Evolutionary conservation across 2,888 invertebrate species (phyloP).

Genomic region (Alloplasta piceator): DNA sequence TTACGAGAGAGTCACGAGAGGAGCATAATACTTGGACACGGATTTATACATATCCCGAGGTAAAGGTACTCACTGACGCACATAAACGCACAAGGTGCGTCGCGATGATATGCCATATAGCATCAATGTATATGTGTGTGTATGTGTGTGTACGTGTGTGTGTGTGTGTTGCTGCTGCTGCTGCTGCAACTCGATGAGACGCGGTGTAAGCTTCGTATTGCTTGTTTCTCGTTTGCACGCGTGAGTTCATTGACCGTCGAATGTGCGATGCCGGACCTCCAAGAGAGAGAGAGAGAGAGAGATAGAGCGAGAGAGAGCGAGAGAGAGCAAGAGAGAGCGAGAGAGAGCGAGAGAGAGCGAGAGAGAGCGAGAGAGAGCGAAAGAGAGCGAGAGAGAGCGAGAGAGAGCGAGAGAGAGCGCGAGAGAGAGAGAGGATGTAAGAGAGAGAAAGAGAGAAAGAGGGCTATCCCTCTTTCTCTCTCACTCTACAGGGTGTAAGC

Average conservation of each 20-base stretch:
- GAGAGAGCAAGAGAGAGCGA: no score
- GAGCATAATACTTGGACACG: constrained; percentile 49
- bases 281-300: no score
- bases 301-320: neutral
- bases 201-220: neutral
- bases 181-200: constrained; percentile 27
- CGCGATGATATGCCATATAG: constrained; percentile 43
- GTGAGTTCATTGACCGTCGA: constrained; percentile 58
- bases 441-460: no score
- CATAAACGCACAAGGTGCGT: constrained; percentile 2
- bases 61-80: constrained; percentile 28
- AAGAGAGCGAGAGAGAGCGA: no score
- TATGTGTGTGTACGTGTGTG: neutral
- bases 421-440: no score
- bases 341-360: no score
- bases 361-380: neutral
- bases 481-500: neutral
- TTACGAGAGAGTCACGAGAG: constrained; percentile 47
- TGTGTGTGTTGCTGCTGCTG: constrained; percentile 3
- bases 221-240: constrained; percentile 34
- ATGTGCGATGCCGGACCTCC: constrained; percentile 56
- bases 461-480: no score
- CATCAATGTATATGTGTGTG: neutral
- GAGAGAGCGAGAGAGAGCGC: no score
- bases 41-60: constrained; percentile 42